These are phyloP conservation scores for Ambastaia sidthimunki DNA, from an alignment of 2,797 vertebrate species.

Conservation along the genomic window DNA sequence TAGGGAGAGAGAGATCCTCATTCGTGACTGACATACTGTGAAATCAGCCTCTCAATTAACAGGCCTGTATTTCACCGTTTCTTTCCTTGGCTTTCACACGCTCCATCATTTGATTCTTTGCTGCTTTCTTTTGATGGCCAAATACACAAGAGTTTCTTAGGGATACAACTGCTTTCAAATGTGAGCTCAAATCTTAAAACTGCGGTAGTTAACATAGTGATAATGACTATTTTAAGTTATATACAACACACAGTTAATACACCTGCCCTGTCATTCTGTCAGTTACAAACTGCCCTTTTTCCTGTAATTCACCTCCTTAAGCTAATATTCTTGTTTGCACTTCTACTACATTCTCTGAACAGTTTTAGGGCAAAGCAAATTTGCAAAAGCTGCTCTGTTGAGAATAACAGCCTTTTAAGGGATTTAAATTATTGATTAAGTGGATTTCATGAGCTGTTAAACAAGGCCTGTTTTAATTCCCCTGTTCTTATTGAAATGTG, in stretches of 20 bases:
- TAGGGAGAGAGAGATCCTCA: background rate
- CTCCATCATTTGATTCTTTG: background rate
- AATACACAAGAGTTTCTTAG: background rate
- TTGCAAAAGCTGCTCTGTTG: conserved; percentile 70
- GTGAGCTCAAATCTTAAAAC: background rate
- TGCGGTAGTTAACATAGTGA: background rate
- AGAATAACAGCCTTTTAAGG: conserved; percentile 76
- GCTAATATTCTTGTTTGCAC: conserved; percentile 58
- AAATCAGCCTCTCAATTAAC: conserved; percentile 66
- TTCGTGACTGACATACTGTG: conserved; percentile 41
- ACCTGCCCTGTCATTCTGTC: background rate
- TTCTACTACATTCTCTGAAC: conserved; percentile 33
- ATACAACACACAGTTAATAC: background rate
- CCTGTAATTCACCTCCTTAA: conserved; percentile 60
- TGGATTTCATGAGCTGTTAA: conserved; percentile 65
- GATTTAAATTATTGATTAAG: conserved; percentile 79
- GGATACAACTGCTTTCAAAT: background rate
- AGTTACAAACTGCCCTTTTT: conserved; percentile 59
- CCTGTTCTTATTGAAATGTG: conserved; percentile 40
- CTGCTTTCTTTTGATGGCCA: background rate
- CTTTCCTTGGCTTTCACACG: background rate
- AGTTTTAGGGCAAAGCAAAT: conserved; percentile 60
- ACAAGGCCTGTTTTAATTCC: conserved; percentile 4
- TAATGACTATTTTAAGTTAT: background rate
- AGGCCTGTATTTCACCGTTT: conserved; percentile 18